Evolutionary conservation across 2,113 vertebrate genomes (phyloP).

Genomic region (Hydrolagus affinis): DNA sequence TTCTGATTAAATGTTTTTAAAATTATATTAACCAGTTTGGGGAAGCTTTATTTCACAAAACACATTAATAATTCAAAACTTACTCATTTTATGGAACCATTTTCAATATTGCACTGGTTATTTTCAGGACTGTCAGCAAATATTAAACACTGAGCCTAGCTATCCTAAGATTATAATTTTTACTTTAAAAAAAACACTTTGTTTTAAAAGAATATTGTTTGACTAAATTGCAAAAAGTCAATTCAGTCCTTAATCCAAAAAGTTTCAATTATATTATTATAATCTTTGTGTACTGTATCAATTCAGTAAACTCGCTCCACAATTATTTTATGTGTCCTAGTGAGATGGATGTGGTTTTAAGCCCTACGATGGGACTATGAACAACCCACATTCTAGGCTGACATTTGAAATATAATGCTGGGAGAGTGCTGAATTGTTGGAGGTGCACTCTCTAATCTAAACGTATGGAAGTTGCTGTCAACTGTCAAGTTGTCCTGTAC

Average conservation of each 20-base stretch:
- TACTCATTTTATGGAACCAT: background rate
- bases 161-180: background rate
- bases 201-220: background rate
- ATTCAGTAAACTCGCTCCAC: too few species aligned
- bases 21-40: background rate
- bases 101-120: background rate
- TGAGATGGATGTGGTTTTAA: too few species aligned
- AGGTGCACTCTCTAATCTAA: too few species aligned
- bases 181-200: background rate
- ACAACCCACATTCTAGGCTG: too few species aligned
- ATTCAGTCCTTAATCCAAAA: background rate
- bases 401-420: too few species aligned
- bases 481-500: too few species aligned
- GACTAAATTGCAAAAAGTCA: background rate
- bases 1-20: background rate
- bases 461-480: too few species aligned
- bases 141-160: background rate
- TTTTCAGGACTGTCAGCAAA: background rate
- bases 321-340: too few species aligned
- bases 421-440: too few species aligned
- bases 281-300: too few species aligned
- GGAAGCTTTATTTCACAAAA: background rate
- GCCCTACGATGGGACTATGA: too few species aligned
- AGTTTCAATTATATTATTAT: background rate
- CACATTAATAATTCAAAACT: constrained; percentile 2